Percentiles rank a stretch among this genome's conserved stretches.
phyloP scores from a whole-genome alignment of 2,797 vertebrate species.

The Poeciliopsis infans region DNA sequence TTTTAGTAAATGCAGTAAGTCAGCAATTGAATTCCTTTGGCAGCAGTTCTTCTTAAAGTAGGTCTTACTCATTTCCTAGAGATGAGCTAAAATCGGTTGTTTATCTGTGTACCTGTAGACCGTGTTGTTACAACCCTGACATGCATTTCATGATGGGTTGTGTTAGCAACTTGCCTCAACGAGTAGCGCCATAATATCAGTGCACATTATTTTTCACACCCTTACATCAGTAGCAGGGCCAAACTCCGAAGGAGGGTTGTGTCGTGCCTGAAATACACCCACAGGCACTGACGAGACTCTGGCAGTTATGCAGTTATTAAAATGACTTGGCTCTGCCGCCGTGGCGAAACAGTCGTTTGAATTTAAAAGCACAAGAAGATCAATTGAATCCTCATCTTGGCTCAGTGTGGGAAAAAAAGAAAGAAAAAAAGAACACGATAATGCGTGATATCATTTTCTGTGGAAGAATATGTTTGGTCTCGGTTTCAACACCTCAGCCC shows the following conservation, averaged over 20 bases:
- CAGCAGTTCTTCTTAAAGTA: slow-evolving; percentile 3
- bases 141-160: background rate
- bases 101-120: slow-evolving; percentile 7
- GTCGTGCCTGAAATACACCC: slow-evolving; percentile 31
- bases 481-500: background rate
- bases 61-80: slow-evolving; percentile 41
- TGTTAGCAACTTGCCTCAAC: slow-evolving; percentile 12
- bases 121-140: slow-evolving; percentile 4
- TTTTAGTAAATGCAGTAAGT: slow-evolving; percentile 18
- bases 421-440: background rate
- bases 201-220: slow-evolving; percentile 28
- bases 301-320: slow-evolving; percentile 41
- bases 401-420: background rate
- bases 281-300: slow-evolving; percentile 26
- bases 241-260: slow-evolving; percentile 5
- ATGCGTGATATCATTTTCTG: background rate
- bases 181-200: slow-evolving; percentile 25
- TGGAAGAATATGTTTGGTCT: slow-evolving; percentile 1
- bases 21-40: slow-evolving; percentile 23
- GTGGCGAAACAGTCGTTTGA: slow-evolving; percentile 16
- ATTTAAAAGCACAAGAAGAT: slow-evolving; percentile 21
- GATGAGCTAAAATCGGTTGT: slow-evolving; percentile 27
- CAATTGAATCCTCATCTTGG: slow-evolving; percentile 12
- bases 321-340: slow-evolving; percentile 13
- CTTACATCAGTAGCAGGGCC: slow-evolving; percentile 15